Evolutionary conservation across 2,888 invertebrate species (phyloP), one percentile per base, ranked within the genome.

Genomic region (Synergus itoensis): DNA sequence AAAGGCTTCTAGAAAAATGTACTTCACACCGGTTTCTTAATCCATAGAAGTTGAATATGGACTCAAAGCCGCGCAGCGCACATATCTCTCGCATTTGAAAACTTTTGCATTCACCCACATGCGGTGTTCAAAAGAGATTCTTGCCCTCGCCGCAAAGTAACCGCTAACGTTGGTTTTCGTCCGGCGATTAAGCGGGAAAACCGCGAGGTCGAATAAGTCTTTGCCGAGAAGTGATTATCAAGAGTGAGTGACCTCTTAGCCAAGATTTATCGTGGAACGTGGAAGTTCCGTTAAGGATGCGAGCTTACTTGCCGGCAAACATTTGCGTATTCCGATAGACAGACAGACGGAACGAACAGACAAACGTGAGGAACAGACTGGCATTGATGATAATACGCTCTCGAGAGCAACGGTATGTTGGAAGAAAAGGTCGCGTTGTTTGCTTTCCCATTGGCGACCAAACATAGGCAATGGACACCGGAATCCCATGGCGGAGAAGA

Each of bases 311-410:
- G 48, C 43, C 48, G 45, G 43, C 21, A 41, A 69, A 69, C 48
- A 69, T 69, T 69, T 69, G 69, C 69, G 69, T 69, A 69, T 62
- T 21, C 41, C 69, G 69, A 69, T 48, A 43, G 48, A 69, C 28
- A 48, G 69, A 69, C 43, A 43, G 48, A 45, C 69, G 7, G n/a
- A 28, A 21, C 1, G 62, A 14, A 62, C 62, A 62, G 62, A 62
- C 62, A 62, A 62, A 62, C 62, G 62, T 62, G 62, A 62, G 28
- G 69, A 48, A 69, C 43, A 69, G 69, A 69, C 48, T 69, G 69
- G 69, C 69, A 48, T 69, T 69, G 69, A 69, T 48, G 69, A 69
- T 69, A 69, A 69, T 69, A 69, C 69, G 69, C 21, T 69, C 69
- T 48, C 12, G 41, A 69, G 69, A 69, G 69, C 69, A 69, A 69